Conservation (phyloP, 2,797 vertebrate genomes). For the Arctocebus calabarensis region DNA sequence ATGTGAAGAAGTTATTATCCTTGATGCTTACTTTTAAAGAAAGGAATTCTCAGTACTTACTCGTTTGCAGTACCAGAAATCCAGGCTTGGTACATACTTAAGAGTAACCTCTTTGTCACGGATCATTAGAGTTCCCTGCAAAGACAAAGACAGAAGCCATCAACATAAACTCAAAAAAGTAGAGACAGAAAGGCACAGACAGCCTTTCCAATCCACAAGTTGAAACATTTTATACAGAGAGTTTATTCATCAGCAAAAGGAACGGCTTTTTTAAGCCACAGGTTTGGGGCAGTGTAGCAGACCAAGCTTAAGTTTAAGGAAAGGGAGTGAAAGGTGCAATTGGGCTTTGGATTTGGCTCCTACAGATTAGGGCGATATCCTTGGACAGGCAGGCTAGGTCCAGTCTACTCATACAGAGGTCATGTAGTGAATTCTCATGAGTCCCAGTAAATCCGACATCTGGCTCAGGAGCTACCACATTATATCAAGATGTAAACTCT, state of each 20-base stretch:
- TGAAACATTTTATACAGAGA: constrained; percentile 75
- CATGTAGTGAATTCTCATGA: not conserved
- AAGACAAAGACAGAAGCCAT: constrained; percentile 85
- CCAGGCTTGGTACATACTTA: constrained; percentile 89
- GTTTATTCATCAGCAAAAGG: constrained; percentile 40
- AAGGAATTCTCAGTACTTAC: constrained; percentile 84
- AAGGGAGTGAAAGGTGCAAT: constrained; percentile 52
- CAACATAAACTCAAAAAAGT: constrained; percentile 55
- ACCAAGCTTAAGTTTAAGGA: constrained; percentile 56
- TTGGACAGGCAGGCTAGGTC: constrained; percentile 66
- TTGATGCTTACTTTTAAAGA: constrained; percentile 43
- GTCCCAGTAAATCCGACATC: constrained; percentile 20
- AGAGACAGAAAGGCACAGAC: constrained; percentile 81
- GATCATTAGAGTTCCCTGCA: constrained; percentile 89
- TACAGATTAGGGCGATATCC: constrained; percentile 36
- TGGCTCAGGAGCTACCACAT: constrained; percentile 1
- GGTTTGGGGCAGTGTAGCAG: constrained; percentile 58
- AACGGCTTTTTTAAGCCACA: constrained; percentile 68
- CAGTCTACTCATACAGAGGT: constrained; percentile 55
- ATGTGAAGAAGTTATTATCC: not conserved
- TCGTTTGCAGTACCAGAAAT: constrained; percentile 90
- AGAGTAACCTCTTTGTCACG: constrained; percentile 89
- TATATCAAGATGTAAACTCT: constrained; percentile 25
- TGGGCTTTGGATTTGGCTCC: constrained; percentile 62
- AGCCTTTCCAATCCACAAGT: constrained; percentile 75